Conservation (phyloP, 92 coral and sea anemone genomes). For the Siderastrea radians region DNA sequence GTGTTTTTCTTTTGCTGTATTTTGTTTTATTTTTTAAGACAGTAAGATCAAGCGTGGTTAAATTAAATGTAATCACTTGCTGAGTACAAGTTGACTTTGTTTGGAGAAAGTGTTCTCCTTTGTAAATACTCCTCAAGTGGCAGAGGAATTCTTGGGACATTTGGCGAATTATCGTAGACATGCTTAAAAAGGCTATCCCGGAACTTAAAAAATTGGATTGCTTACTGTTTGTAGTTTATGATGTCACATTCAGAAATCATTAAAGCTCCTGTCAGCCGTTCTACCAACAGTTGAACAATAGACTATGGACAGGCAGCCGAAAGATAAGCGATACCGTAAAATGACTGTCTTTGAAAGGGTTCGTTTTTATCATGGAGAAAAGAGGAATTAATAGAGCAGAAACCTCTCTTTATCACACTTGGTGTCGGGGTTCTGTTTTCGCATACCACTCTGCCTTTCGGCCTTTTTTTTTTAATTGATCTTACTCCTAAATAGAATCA, state of each 20-base stretch:
- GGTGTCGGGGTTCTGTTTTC: background rate
- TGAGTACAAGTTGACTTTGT: constrained; percentile 1
- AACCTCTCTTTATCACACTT: background rate
- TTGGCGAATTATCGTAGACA: background rate
- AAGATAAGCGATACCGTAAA: too few relatives aligned
- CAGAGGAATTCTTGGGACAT: background rate
- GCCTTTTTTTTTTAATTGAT: background rate
- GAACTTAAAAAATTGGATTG: too few relatives aligned
- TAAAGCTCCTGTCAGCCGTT: too few relatives aligned
- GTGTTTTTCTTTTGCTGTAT: background rate
- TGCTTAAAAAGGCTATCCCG: too few relatives aligned
- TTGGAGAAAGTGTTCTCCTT: background rate
- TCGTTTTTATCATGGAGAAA: too few relatives aligned
- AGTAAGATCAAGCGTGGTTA: background rate
- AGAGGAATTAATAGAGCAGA: too few relatives aligned
- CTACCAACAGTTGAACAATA: too few relatives aligned
- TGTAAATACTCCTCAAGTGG: background rate
- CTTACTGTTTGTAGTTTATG: too few relatives aligned
- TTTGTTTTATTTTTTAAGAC: background rate
- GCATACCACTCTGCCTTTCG: background rate
- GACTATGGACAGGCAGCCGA: too few relatives aligned
- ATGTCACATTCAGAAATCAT: too few relatives aligned
- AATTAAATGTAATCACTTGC: background rate
- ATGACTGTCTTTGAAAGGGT: too few relatives aligned
- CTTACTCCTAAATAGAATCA: background rate